Base-by-base conservation (phyloP, 2,797 vertebrate genomes). In the Melanotaenia boesemani region DNA sequence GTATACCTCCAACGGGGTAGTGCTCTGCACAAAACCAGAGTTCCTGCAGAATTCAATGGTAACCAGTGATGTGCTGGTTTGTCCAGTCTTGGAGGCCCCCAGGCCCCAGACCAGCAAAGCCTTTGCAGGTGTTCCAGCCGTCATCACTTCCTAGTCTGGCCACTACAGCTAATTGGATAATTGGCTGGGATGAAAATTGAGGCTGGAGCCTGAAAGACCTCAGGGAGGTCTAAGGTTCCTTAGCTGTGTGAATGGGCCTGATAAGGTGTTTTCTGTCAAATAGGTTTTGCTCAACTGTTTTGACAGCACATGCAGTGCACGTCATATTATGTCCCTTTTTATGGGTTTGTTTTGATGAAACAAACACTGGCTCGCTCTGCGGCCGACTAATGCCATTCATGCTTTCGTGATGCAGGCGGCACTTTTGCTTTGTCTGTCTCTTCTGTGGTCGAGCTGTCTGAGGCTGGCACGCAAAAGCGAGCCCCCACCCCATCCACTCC, bases 101-200 rank as follows among this genome's bases (percentile, higher is more conserved):
- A 55, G 88, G 76, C 79, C 86, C 61, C 82, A 83, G 80, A 72
- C 32, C 54, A 68, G 80, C 82, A 0, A 55, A 28, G 30, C 44
- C 80, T 79, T 75, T 67, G 63, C 84, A 86, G 89, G 90, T 92
- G 88, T 87, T 83, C 78, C 77, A 81, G 86, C 76, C 72, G 24
- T 94, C 88, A 80, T 74, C 83, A 59, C 86, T 88, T 85, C 63
- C 63, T 70, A 67, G 86, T 88, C 81, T 76, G 82, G 77, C 77
- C 71, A 69, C 67, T 70, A 77, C 67, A 68, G 67, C 89, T 92
- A 92, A 94, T 91, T 90, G 89, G 88, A 92, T 94, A 93, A 95
- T 94, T 94, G 80, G 70, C 55, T 88, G 75, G 72, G 85, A 84
- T 50, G 74, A 88, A 81, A 85, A 79, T 92, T 67, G 56, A 76